These are phyloP conservation scores for Eulacestoma nigropectus DNA, from an alignment of 2,113 vertebrate species.

Conservation along the genomic window DNA sequence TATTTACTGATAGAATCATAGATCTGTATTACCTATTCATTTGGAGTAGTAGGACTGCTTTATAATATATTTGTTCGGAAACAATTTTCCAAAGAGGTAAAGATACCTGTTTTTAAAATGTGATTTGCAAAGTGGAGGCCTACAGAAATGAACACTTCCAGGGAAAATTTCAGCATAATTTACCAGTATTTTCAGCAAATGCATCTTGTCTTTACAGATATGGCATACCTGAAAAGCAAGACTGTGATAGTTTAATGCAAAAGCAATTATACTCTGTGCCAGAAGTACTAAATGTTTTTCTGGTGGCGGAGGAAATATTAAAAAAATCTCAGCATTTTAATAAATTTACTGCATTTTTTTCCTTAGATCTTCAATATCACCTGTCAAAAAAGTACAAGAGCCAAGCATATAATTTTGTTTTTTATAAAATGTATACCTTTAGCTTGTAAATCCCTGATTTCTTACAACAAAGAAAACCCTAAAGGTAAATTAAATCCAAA, in stretches of 20 bases:
- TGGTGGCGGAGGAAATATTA: background rate
- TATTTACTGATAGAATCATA: background rate
- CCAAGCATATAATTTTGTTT: background rate
- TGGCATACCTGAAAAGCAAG: background rate
- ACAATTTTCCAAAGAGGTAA: background rate
- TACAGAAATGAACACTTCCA: background rate
- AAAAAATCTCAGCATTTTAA: background rate
- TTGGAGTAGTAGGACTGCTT: background rate
- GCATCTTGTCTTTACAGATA: background rate
- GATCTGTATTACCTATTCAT: background rate
- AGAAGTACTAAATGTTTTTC: background rate
- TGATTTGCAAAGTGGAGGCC: background rate
- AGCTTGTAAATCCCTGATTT: background rate
- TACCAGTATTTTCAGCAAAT: background rate
- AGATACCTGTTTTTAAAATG: background rate
- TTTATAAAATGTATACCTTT: background rate
- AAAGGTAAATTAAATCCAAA: background rate
- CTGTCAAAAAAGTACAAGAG: background rate
- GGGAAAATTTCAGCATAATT: background rate
- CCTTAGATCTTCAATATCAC: background rate
- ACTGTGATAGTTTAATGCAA: slow-evolving; percentile 33
- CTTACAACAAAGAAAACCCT: background rate
- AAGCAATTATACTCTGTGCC: background rate
- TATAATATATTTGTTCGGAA: background rate
- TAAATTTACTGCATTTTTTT: background rate